Conservation (phyloP, 2,888 invertebrate species). For the Caenorhabditis auriculariae region DNA sequence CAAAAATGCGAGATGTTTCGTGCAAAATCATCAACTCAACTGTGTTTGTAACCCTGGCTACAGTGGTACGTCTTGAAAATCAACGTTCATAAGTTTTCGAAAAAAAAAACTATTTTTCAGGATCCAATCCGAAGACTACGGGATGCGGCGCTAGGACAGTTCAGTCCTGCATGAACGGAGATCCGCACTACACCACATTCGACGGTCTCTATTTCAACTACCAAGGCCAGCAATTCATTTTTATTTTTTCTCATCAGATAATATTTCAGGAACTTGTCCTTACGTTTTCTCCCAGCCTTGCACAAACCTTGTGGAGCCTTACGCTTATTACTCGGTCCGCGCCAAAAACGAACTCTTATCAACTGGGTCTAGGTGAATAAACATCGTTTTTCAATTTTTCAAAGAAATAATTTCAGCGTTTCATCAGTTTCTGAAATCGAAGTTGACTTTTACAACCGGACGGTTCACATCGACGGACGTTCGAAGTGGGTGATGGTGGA, state of each 20-base stretch:
- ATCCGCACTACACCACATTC: slow-evolving; percentile 63
- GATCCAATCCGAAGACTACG: slow-evolving; percentile 10
- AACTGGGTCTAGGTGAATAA: slow-evolving; percentile 21
- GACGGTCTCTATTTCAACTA: slow-evolving; percentile 58
- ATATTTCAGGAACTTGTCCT: slow-evolving; percentile 62
- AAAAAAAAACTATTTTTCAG: slow-evolving; percentile 8
- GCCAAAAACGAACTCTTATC: slow-evolving; percentile 40
- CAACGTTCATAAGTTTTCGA: neutral
- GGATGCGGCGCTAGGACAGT: slow-evolving; percentile 11
- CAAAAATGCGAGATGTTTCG: slow-evolving; percentile 44
- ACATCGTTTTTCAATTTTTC: neutral
- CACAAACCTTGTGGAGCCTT: slow-evolving; percentile 21
- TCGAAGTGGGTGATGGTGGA: slow-evolving; percentile 37
- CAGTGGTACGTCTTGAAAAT: slow-evolving; percentile 15
- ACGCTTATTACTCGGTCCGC: slow-evolving; percentile 35
- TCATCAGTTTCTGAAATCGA: slow-evolving; percentile 42
- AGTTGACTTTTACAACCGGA: slow-evolving; percentile 41
- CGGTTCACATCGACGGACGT: slow-evolving; percentile 39
- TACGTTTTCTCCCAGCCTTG: slow-evolving; percentile 57
- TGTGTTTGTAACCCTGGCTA: slow-evolving; percentile 51
- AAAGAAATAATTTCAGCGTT: slow-evolving; percentile 26
- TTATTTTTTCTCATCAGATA: no score
- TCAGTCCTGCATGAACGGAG: slow-evolving; percentile 52
- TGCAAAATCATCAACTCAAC: slow-evolving; percentile 45
- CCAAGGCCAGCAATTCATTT: slow-evolving; percentile 32